A percentile compares a stretch with the other conserved stretches of the same genome.
Conservation (phyloP, 2,113 vertebrate genomes). For the Barbus barbus region DNA sequence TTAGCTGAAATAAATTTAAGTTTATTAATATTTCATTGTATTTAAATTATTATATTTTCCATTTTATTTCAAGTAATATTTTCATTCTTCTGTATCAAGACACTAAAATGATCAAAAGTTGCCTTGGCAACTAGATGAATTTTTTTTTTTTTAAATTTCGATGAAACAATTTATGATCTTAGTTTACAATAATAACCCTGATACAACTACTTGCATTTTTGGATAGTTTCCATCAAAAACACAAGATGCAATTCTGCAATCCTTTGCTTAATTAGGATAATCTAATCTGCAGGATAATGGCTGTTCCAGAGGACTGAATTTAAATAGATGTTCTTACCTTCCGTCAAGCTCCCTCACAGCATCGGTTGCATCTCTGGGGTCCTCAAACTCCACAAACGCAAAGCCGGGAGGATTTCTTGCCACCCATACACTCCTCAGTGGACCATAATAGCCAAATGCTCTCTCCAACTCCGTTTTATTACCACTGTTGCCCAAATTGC, state of each 20-base stretch:
- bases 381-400: conserved; percentile 98
- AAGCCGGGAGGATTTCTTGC: conserved; percentile 96
- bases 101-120: not conserved
- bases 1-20: not conserved
- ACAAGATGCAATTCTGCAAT: not conserved
- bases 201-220: not conserved
- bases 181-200: not conserved
- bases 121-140: not conserved
- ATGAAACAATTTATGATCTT: not conserved
- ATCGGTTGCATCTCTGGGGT: conserved; percentile 94
- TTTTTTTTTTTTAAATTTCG: not conserved
- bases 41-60: not conserved
- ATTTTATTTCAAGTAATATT: not conserved
- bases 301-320: not conserved
- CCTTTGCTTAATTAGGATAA: not conserved
- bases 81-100: not conserved
- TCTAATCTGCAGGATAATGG: not conserved
- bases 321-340: conserved; percentile 76
- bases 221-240: not conserved
- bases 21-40: not conserved
- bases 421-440: conserved; percentile 95
- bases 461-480: conserved; percentile 96
- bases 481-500: conserved; percentile 97
- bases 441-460: conserved; percentile 96
- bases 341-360: conserved; percentile 97